Evolutionary conservation across 2,113 vertebrate genomes (phyloP).

Genomic region (Todiramphus chloris): DNA sequence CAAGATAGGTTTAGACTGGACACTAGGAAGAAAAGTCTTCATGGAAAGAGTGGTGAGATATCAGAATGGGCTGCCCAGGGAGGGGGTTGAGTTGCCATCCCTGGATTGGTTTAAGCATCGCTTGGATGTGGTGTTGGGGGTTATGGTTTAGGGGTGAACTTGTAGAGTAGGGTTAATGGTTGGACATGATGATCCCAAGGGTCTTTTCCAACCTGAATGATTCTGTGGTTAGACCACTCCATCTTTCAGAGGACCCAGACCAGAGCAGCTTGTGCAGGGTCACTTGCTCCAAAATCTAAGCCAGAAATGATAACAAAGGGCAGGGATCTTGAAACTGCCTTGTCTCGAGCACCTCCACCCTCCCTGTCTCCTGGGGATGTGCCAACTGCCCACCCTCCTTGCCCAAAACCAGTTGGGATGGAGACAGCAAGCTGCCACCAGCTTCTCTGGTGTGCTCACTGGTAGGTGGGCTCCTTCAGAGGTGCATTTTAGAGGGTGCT

Average conservation of each 20-base stretch:
- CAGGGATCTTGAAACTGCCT: rapidly evolving
- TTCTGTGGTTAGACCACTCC: neutral
- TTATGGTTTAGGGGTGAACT: too few species aligned
- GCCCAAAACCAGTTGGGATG: neutral
- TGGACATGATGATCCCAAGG: too few species aligned
- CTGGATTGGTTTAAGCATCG: too few species aligned
- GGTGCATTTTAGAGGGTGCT: neutral
- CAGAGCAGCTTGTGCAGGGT: neutral
- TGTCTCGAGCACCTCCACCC: neutral
- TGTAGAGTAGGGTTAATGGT: too few species aligned
- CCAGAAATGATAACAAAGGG: rapidly evolving
- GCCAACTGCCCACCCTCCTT: neutral
- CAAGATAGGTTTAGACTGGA: too few species aligned
- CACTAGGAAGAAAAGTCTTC: too few species aligned
- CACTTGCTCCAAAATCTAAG: neutral
- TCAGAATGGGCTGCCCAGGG: too few species aligned
- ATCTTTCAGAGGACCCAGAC: neutral
- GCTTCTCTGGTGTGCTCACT: rapidly evolving
- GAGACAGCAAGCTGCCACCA: neutral
- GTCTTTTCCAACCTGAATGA: too few species aligned
- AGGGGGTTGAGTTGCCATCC: too few species aligned
- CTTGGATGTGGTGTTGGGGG: too few species aligned
- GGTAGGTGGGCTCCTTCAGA: neutral
- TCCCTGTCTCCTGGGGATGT: neutral
- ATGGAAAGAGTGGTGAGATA: too few species aligned